Percentiles rank a stretch among this genome's conserved stretches.
These are phyloP conservation scores for Hyperoplus immaculatus DNA, from an alignment of 2,797 vertebrate species.

Conservation along the genomic window DNA sequence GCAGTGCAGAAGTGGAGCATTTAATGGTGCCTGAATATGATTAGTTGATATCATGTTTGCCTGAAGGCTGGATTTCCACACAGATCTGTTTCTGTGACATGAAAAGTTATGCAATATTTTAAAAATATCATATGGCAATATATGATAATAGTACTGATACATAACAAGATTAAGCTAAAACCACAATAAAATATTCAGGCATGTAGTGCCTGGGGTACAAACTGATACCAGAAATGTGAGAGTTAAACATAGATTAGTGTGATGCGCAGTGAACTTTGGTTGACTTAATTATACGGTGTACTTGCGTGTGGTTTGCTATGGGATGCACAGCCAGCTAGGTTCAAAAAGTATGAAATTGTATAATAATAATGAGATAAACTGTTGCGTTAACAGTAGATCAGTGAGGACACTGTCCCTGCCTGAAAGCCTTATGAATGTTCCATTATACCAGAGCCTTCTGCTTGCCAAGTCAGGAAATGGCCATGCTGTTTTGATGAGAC, in stretches of 20 bases:
- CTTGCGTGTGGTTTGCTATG: slow-evolving; percentile 43
- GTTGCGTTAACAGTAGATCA: slow-evolving; percentile 37
- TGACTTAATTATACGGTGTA: slow-evolving; percentile 32
- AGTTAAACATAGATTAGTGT: slow-evolving; percentile 27
- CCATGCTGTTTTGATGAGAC: slow-evolving; percentile 82
- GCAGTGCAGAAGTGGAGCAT: neutral
- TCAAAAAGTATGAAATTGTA: slow-evolving; percentile 43
- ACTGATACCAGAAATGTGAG: slow-evolving; percentile 33
- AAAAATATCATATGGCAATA: slow-evolving; percentile 21
- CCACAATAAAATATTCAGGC: slow-evolving; percentile 46
- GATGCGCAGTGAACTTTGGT: slow-evolving; percentile 16
- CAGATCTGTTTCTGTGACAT: slow-evolving; percentile 16
- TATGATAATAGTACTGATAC: slow-evolving; percentile 21
- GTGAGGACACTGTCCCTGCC: slow-evolving; percentile 67
- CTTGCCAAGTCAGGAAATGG: slow-evolving; percentile 81
- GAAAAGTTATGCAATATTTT: slow-evolving; percentile 28
- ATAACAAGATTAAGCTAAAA: slow-evolving; percentile 38
- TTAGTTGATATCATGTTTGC: slow-evolving; percentile 6
- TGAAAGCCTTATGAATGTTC: slow-evolving; percentile 57
- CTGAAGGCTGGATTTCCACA: slow-evolving; percentile 15
- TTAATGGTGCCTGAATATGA: neutral
- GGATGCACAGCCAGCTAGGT: slow-evolving; percentile 31
- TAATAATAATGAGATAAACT: slow-evolving; percentile 56
- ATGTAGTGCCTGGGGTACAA: slow-evolving; percentile 34
- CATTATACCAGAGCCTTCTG: slow-evolving; percentile 67